Conservation (phyloP, 1,140 invertebrate genomes). For the Aphelinus atriplicis region DNA sequence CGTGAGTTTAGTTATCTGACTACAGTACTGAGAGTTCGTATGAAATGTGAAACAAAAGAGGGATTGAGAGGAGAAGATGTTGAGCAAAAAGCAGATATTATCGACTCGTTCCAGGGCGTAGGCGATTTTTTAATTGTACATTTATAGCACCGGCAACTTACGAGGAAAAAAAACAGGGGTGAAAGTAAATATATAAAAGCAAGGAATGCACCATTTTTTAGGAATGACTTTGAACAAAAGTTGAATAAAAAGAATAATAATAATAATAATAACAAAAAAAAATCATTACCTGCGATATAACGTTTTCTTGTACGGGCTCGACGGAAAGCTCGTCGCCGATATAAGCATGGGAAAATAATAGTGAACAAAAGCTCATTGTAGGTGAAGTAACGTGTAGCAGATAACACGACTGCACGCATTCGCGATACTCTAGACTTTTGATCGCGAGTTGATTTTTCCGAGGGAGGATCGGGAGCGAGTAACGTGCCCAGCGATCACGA, state of each 20-base stretch:
- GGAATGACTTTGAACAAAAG: not conserved
- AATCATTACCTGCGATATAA: slow-evolving; percentile 14
- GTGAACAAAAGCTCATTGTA: not conserved
- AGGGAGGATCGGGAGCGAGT: not conserved
- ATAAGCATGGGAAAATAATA: not conserved
- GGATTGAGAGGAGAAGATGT: not conserved
- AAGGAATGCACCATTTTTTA: slow-evolving; percentile 2
- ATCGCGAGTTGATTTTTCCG: not conserved
- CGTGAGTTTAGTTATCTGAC: slow-evolving; percentile 38
- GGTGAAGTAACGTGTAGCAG: not conserved
- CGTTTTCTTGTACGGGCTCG: slow-evolving; percentile 14
- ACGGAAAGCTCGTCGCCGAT: not conserved
- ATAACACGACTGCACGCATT: not conserved
- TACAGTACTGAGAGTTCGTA: slow-evolving; percentile 18
- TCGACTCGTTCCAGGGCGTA: slow-evolving; percentile 24
- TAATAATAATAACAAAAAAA: not conserved
- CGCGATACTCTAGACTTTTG: too few species aligned
- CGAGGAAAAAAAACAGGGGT: slow-evolving; percentile 4
- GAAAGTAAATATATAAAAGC: slow-evolving; percentile 3
- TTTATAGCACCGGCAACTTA: slow-evolving; percentile 26
- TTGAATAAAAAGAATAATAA: not conserved
- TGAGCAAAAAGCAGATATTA: not conserved
- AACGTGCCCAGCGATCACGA: slow-evolving; percentile 5
- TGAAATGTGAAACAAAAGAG: slow-evolving; percentile 7
- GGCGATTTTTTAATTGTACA: slow-evolving; percentile 37